Base-by-base conservation (phyloP, 2,888 invertebrate genomes). In the Epiblema foenella region DNA sequence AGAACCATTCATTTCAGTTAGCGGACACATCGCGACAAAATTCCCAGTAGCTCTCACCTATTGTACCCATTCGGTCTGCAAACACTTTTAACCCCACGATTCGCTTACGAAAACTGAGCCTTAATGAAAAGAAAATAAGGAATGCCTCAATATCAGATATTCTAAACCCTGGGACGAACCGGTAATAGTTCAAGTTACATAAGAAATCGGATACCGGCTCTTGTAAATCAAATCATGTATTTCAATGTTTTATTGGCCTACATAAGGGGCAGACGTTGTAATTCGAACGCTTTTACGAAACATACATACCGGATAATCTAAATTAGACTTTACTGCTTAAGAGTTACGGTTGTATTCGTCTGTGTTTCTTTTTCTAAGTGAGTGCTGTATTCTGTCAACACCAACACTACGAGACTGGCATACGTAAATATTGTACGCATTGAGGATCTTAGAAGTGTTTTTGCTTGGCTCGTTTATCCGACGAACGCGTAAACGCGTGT, bases 391-490 rank as follows among this genome's bases (percentile, higher is more conserved):
- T 66, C 71, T 62, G 71, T 71, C 71, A 71, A 71, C 66, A 67
- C 58, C 18, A 67, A n/a, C 37, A 18, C 17, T 37, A 67, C 71
- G 37, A 67, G 62, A 67, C 67, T 54, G 57, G 71, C 66, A 67
- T 71, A 67, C 67, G 67, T 71, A 62, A 71, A 71, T 71, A 71
- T 71, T 71, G 67, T 71, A 71, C 62, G 66, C 71, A 62, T 71
- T 71, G 71, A 56, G 59, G 56, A 67, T 57, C 66, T 71, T 54
- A 33, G 18, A 39, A 46, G 54, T 18, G 49, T 62, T 57, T 71
- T 67, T 57, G 51, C 18, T 17, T 33, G 17, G 29, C 18, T 15
- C 66, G 24, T 60, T 67, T 57, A 56, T 57, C 17, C 39, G 18
- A 12, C 29, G 20, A 56, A 49, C 46, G 49, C 17, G 20, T 70